A percentile compares a stretch with the other conserved stretches of the same genome.
Conservation (phyloP, 53 echinoderm and acorn worm genomes). For the Antedon mediterranea region DNA sequence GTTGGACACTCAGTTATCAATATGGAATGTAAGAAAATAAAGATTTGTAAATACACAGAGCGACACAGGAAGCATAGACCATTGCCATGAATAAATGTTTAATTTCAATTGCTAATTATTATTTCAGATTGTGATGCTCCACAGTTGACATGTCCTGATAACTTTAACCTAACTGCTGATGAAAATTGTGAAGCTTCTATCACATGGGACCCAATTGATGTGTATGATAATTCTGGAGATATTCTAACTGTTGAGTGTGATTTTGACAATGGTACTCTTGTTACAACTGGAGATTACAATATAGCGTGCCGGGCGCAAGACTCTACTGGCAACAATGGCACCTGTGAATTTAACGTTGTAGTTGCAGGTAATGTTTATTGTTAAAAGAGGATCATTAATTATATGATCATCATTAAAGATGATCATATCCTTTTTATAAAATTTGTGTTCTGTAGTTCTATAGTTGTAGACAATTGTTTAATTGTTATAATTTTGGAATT, state of each 20-base stretch:
- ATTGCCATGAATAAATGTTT: too few species aligned
- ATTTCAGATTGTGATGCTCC: background rate
- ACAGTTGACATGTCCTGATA: background rate
- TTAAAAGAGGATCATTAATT: too few species aligned
- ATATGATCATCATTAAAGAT: too few species aligned
- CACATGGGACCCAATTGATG: background rate
- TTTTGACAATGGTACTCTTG: background rate
- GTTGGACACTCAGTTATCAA: too few species aligned
- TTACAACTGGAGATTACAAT: background rate
- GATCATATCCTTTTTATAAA: too few species aligned
- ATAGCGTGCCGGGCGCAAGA: background rate
- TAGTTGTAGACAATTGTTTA: too few species aligned
- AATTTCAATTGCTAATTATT: too few species aligned
- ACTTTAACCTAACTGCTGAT: background rate
- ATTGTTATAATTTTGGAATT: too few species aligned
- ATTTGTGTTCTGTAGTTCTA: too few species aligned
- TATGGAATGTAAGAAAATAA: too few species aligned
- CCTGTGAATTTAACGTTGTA: background rate
- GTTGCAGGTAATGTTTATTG: background rate
- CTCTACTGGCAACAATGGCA: background rate
- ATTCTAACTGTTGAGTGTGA: background rate
- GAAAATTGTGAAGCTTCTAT: background rate
- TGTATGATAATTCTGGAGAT: background rate
- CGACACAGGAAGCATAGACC: too few species aligned
- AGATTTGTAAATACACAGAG: too few species aligned